Evolutionary conservation across 2,888 invertebrate species (phyloP).

Genomic region (Aricia artaxerxes): DNA sequence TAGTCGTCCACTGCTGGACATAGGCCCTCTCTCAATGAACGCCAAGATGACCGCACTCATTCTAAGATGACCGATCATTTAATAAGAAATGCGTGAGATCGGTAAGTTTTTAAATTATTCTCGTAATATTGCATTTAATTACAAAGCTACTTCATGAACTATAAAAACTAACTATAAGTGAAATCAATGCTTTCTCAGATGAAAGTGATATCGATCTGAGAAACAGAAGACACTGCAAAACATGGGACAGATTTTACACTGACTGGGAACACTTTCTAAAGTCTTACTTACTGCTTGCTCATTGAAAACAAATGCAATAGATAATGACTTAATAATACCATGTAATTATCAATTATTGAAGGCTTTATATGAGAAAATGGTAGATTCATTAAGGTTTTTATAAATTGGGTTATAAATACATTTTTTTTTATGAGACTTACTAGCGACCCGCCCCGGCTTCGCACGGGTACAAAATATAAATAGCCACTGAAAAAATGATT

Average conservation of each 20-base stretch:
- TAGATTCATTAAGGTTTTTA: neutral
- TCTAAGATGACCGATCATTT: too few relatives aligned
- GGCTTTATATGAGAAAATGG: neutral
- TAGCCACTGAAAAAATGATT: too few relatives aligned
- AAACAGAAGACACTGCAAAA: slow-evolving; percentile 10
- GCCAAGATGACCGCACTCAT: too few relatives aligned
- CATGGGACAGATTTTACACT: slow-evolving; percentile 17
- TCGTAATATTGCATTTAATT: neutral
- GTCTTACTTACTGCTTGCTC: slow-evolving; percentile 36
- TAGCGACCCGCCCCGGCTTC: too few relatives aligned
- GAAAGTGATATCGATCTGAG: slow-evolving; percentile 31
- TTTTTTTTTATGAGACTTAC: neutral
- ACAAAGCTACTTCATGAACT: neutral
- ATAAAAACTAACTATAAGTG: slow-evolving; percentile 5
- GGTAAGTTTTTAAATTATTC: neutral
- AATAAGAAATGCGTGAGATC: too few relatives aligned
- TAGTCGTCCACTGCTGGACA: too few relatives aligned
- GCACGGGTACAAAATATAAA: too few relatives aligned
- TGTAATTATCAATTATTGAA: neutral
- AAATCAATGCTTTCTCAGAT: slow-evolving; percentile 25
- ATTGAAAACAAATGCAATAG: slow-evolving; percentile 26
- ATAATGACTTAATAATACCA: slow-evolving; percentile 13
- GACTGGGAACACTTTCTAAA: slow-evolving; percentile 39
- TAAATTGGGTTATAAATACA: neutral
- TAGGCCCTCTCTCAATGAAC: too few relatives aligned